phyloP scores from a whole-genome alignment of 1,140 invertebrate species.

The Drosophila orosa region DNA sequence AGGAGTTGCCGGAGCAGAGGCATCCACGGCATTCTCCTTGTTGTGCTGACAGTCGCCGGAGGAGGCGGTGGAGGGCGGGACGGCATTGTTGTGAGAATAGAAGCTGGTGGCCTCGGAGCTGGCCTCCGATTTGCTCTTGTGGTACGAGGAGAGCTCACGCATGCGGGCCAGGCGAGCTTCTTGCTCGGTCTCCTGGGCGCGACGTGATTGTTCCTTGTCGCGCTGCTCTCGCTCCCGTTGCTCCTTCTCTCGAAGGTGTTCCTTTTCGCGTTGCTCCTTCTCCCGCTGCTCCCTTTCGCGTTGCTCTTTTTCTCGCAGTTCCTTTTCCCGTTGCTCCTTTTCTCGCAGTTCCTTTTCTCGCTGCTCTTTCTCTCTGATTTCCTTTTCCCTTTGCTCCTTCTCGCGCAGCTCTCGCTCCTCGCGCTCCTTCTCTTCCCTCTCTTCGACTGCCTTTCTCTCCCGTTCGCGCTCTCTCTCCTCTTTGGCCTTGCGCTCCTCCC shows the following conservation, averaged over 20 bases:
- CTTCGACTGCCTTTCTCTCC: conserved; percentile 77
- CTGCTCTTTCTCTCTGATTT: conserved; percentile 70
- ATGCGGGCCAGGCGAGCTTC: conserved; percentile 65
- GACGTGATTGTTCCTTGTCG: conserved; percentile 36
- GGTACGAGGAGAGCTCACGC: conserved; percentile 67
- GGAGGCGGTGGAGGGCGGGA: conserved; percentile 28
- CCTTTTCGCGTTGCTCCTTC: conserved; percentile 54
- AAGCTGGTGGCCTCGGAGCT: conserved; percentile 59
- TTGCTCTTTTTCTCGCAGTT: conserved; percentile 60
- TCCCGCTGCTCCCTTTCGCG: conserved; percentile 52
- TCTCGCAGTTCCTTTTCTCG: conserved; percentile 83
- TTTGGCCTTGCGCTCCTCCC: conserved; percentile 71
- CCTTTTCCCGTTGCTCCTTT: conserved; percentile 53
- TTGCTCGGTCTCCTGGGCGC: conserved; percentile 26
- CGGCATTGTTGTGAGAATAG: conserved; percentile 50
- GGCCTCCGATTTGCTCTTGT: conserved; percentile 66
- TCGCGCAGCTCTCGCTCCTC: conserved; percentile 83
- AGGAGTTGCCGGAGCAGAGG: conserved; percentile 9
- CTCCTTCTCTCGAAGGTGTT: conserved; percentile 37
- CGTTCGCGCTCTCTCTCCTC: conserved; percentile 80
- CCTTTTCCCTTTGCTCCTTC: conserved; percentile 77
- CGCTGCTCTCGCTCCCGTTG: conserved; percentile 46
- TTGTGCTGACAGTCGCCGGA: conserved; percentile 68
- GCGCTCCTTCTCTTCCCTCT: conserved; percentile 79
- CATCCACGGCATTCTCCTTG: conserved; percentile 73